Evolutionary conservation across 2,888 invertebrate species (phyloP), one percentile per base, ranked within the genome.

Genomic region (Aleiodes testaceus): DNA sequence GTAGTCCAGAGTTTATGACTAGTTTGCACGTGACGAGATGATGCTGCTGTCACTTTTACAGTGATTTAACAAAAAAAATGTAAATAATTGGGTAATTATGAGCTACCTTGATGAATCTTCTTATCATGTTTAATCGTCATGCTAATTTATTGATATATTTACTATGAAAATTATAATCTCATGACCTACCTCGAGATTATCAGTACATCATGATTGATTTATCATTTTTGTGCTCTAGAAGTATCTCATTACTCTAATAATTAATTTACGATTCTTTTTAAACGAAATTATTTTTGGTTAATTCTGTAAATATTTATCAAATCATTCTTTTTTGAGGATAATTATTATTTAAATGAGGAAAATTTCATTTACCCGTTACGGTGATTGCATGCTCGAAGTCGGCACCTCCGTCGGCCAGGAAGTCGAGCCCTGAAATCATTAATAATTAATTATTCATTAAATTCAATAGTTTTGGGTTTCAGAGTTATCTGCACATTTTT

Each of bases 341-440:
- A 16, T 16, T 14, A 49, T 49, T 49, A 36, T 22, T 1, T 36
- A 9, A 36, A 47, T 26, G 47, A n/a, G 11, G n/a, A 64, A n/a
- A 42, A 12, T 53, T 44, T 16, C 42, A 3, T 4, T 12, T 26
- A 92, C 93, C 93, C 86, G 93, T 91, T 74, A 91, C 91, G 82
- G 92, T 92, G 80, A 93, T 91, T 76, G 93, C 93, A 80, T 91
- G 90, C 88, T 93, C 93, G 87, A 93, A 93, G 87, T 93, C 92
- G 82, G 92, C 92, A 78, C 92, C 92, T 89, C 92, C 92, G 79
- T 88, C 89, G 84, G 92, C 92, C 85, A 92, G 90, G 87, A 93
- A 93, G 88, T 93, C 93, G 89, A 93, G 89, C 88, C 93, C 93
- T 93, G 89, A 90, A 87, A 74, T 87, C 49, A 64, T 67, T 49